Evolutionary conservation across 2,888 invertebrate species (phyloP).

Genomic region (Lithophane ornitopus): DNA sequence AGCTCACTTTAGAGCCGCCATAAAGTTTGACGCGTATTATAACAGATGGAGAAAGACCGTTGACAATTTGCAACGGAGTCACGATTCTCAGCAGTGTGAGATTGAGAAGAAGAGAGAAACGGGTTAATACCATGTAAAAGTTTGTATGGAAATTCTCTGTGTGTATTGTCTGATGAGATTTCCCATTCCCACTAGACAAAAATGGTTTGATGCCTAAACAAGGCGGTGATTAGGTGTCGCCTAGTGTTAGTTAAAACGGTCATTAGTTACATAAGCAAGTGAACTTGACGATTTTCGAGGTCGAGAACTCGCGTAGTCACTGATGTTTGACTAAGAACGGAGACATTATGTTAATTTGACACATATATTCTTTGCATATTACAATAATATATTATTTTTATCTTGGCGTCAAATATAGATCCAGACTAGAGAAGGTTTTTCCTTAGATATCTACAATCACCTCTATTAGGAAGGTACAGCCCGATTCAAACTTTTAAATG

Average conservation of each 20-base stretch:
- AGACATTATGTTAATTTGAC: constrained; percentile 39
- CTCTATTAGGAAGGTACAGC: not conserved
- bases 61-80: too few species aligned
- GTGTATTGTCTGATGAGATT: too few species aligned
- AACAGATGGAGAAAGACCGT: not conserved
- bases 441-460: not conserved
- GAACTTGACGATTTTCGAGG: constrained; percentile 63
- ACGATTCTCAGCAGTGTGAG: too few species aligned
- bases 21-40: too few species aligned
- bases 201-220: not conserved
- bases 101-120: too few species aligned
- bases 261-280: constrained; percentile 44
- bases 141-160: not conserved
- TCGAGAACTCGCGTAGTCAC: constrained; percentile 2
- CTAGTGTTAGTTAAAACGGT: not conserved
- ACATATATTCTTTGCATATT: constrained; percentile 16
- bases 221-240: not conserved
- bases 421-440: not conserved
- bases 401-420: not conserved
- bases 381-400: not conserved
- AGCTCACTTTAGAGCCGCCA: too few species aligned
- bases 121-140: not conserved
- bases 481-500: too few species aligned
- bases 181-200: too few species aligned
- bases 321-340: constrained; percentile 4